phyloP scores from a whole-genome alignment of 2,113 vertebrate genomes.

The Rhombomys opimus region DNA sequence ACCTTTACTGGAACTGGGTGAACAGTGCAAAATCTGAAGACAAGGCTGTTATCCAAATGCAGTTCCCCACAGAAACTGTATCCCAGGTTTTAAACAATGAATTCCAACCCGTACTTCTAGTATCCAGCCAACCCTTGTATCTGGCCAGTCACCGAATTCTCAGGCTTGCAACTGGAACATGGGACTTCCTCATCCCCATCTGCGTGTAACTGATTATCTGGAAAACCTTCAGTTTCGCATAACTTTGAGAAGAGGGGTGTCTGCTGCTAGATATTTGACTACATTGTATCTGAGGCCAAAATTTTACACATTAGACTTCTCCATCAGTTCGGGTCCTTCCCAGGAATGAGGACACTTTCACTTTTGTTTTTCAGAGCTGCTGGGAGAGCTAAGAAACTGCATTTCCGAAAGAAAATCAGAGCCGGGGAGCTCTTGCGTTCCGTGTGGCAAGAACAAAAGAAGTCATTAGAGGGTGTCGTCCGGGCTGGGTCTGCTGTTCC shows the following conservation, averaged over 20 bases:
- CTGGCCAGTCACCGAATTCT: not conserved
- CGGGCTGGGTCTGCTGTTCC: not conserved
- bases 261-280: not conserved
- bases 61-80: conserved; percentile 17
- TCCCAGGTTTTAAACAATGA: conserved; percentile 19
- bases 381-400: not conserved
- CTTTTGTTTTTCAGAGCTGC: not conserved
- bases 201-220: not conserved
- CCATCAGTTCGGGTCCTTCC: not conserved
- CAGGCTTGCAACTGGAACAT: not conserved
- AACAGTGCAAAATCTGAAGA: conserved; percentile 1
- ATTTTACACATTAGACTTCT: not conserved
- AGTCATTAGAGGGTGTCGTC: too few relatives aligned
- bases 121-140: not conserved
- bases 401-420: not conserved
- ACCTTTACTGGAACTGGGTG: not conserved
- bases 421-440: not conserved
- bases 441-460: not conserved
- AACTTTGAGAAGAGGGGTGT: not conserved
- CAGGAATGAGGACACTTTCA: not conserved
- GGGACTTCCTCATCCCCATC: not conserved
- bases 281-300: not conserved
- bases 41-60: not conserved
- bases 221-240: not conserved
- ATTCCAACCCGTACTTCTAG: conserved; percentile 24